These are phyloP conservation scores for Dichetophora obliterata DNA, from an alignment of 2,888 invertebrate species.

Conservation along the genomic window DNA sequence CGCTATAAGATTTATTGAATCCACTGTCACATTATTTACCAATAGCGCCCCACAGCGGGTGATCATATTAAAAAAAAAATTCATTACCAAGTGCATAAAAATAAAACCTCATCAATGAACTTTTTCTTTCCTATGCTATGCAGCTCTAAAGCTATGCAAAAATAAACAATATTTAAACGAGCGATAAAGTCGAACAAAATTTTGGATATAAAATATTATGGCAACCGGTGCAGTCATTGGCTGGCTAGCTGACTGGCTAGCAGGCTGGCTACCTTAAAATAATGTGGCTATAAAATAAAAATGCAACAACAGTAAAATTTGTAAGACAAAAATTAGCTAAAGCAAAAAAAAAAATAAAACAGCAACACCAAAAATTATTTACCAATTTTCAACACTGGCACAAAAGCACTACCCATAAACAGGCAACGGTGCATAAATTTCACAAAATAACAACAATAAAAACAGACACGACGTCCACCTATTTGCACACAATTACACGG, in stretches of 20 bases:
- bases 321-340: background rate
- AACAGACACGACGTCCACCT: background rate
- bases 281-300: background rate
- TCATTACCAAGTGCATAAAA: conserved; percentile 16
- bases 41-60: background rate
- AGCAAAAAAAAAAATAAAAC: background rate
- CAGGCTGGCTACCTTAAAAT: background rate
- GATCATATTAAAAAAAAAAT: conserved; percentile 5
- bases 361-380: background rate
- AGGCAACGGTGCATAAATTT: conserved; percentile 13
- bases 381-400: background rate
- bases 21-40: background rate
- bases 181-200: background rate
- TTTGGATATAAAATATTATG: background rate
- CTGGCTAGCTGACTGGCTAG: background rate
- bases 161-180: too few species aligned
- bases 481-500: background rate
- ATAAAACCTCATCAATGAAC: background rate
- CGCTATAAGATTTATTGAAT: conserved; percentile 13
- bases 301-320: background rate
- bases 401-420: background rate
- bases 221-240: background rate
- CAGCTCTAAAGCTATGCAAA: too few species aligned
- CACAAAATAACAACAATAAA: background rate
- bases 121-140: too few species aligned